These are phyloP conservation scores for Dreissena rostriformis DNA, from an alignment of 1,140 invertebrate genomes.

Conservation along the genomic window DNA sequence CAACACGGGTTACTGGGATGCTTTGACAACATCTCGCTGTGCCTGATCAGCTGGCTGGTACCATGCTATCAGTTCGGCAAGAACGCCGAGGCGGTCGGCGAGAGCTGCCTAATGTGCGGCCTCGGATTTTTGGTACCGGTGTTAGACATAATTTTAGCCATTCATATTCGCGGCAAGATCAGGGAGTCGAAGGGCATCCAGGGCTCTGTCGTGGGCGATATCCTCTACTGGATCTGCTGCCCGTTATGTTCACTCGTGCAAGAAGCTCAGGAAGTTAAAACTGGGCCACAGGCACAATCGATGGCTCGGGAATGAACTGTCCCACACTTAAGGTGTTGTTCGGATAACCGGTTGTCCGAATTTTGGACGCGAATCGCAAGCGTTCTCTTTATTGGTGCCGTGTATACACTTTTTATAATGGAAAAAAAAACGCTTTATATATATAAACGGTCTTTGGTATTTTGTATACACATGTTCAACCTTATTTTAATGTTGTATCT, in stretches of 20 bases:
- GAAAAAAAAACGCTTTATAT: too few relatives aligned
- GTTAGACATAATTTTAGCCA: slow-evolving; percentile 66
- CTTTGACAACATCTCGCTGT: slow-evolving; percentile 78
- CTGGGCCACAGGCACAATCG: slow-evolving; percentile 49
- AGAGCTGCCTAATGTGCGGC: slow-evolving; percentile 76
- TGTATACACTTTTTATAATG: too few relatives aligned
- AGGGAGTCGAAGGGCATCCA: slow-evolving; percentile 74
- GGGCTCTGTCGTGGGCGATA: slow-evolving; percentile 72
- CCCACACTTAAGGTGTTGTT: too few relatives aligned
- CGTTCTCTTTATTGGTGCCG: too few relatives aligned
- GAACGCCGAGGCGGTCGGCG: slow-evolving; percentile 78
- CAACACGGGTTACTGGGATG: slow-evolving; percentile 78
- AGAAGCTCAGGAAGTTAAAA: slow-evolving; percentile 76
- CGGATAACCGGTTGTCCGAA: too few relatives aligned
- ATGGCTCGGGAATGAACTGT: slow-evolving; percentile 46
- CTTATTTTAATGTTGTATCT: too few relatives aligned
- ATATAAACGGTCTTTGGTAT: too few relatives aligned
- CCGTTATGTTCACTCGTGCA: slow-evolving; percentile 76
- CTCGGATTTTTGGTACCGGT: slow-evolving; percentile 69
- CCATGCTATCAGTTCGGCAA: slow-evolving; percentile 79
- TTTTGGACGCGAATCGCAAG: too few relatives aligned
- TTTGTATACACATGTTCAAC: too few relatives aligned
- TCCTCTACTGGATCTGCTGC: slow-evolving; percentile 74
- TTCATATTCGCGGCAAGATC: slow-evolving; percentile 77
- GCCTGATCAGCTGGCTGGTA: slow-evolving; percentile 76